Base-by-base conservation (phyloP, 2,888 invertebrate genomes). In the Monopis laevigella region DNA sequence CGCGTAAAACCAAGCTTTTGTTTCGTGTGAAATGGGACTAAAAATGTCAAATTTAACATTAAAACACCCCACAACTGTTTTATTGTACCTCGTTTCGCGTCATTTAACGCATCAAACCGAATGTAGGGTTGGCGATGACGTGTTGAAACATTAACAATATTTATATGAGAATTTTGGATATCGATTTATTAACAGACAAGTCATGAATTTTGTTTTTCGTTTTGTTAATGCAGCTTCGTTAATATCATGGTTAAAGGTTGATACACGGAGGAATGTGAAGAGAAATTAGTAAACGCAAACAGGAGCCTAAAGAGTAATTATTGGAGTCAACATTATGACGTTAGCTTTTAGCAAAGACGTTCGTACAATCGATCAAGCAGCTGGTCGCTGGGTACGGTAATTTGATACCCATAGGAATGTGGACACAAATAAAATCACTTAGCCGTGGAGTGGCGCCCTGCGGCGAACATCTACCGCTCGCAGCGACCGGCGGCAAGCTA, bases 351-450 rank as follows among this genome's bases (percentile, higher is more conserved):
- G 65, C 68, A 55, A 58, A 54, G 51, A 55, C 52, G 50, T 51
- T 51, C 57, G 56, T 64, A 59, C 77, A 39, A 43, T 80, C 73
- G 70, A 78, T 77, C 78, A 78, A 74, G 51, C 75, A 71, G 75
- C 66, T 75, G 73, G 75, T 60, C 56, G 56, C 64, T 54, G 58
- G 56, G 59, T 53, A 57, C 51, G 58, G 78, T 78, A 80, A 80
- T 78, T 69, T 68, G 78, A 80, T 78, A 80, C 72, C 71, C 71
- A 67, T 72, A 56, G 75, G 69, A 71, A 74, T 78, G 75, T 74
- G 74, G 70, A 69, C 78, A 73, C 77, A 77, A 78, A 80, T 75
- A 77, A 78, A 80, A 77, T 78, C 80, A 80, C 80, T 80, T 80
- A 78, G 72, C 56, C 52, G 59, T 53, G 51, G 71, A 75, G 75